phyloP scores from a whole-genome alignment of 1,140 invertebrate genomes.

The Gryon sp. region DNA sequence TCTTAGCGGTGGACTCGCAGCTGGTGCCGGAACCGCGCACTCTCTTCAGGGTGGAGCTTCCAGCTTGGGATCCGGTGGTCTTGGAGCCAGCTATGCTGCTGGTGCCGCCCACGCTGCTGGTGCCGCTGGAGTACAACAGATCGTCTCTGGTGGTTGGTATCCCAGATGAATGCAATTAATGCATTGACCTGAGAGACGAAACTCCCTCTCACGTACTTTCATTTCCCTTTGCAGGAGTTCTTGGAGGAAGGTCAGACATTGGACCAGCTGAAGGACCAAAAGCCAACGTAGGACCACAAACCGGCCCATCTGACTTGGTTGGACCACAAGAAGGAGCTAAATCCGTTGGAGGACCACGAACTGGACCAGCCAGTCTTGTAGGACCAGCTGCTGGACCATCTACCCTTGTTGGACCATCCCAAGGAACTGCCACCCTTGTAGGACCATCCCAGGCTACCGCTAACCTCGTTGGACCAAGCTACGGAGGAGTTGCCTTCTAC shows the following conservation, averaged over 20 bases:
- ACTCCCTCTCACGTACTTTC: no score
- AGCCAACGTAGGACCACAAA: conserved; percentile 78
- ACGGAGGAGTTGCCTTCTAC: conserved; percentile 76
- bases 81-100: conserved; percentile 78
- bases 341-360: conserved; percentile 77
- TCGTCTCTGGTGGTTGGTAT: conserved; percentile 77
- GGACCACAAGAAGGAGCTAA: conserved; percentile 79
- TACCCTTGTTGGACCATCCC: conserved; percentile 76
- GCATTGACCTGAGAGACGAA: no score
- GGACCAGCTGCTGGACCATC: conserved; percentile 78
- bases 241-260: conserved; percentile 78
- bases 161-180: not conserved
- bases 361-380: conserved; percentile 76
- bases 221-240: conserved; percentile 69
- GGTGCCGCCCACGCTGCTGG: conserved; percentile 78
- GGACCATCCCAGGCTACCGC: conserved; percentile 76
- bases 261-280: conserved; percentile 79
- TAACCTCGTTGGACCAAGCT: conserved; percentile 78
- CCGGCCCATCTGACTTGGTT: conserved; percentile 76
- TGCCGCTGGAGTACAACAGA: conserved; percentile 77
- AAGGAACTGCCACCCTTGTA: conserved; percentile 76
- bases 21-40: conserved; percentile 76
- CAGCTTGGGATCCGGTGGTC: conserved; percentile 77
- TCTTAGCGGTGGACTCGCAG: conserved; percentile 77
- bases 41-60: conserved; percentile 78